Conservation (phyloP, 2,113 vertebrate genomes). For the Acinonyx jubatus region DNA sequence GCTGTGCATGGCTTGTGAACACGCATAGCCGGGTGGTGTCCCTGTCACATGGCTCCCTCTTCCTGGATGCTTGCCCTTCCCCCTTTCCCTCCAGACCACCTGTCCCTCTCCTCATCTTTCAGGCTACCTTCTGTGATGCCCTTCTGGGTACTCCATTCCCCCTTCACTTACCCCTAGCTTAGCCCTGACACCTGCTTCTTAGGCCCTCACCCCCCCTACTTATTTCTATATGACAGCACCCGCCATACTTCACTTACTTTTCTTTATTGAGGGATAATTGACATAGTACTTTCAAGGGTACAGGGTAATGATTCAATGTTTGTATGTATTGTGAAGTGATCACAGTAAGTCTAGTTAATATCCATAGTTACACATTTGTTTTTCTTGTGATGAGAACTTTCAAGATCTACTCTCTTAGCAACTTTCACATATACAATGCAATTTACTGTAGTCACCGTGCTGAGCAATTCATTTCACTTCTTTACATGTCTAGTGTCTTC, state of each 20-base stretch:
- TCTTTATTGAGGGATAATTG: not conserved
- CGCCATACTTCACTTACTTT: not conserved
- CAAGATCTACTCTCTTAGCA: not conserved
- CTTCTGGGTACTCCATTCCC: not conserved
- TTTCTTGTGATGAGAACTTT: not conserved
- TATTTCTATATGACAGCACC: not conserved
- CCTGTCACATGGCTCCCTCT: not conserved
- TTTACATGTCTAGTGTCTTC: not conserved
- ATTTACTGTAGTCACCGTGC: not conserved
- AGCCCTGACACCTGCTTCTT: not conserved
- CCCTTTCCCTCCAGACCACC: not conserved
- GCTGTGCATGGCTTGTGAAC: not conserved
- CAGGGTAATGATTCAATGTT: not conserved
- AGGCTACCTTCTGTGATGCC: not conserved
- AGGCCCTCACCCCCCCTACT: not conserved
- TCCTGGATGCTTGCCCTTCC: not conserved
- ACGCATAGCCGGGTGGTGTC: not conserved
- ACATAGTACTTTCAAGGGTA: not conserved
- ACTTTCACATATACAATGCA: not conserved
- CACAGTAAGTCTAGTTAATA: not conserved
- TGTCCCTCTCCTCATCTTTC: not conserved
- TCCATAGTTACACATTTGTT: not conserved
- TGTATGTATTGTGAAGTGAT: not conserved
- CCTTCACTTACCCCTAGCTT: not conserved
- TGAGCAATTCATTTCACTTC: not conserved